Percentiles rank a stretch among this genome's conserved stretches.
Evolutionary conservation across 2,888 invertebrate genomes (phyloP).

Genomic region (Lasioglossum pauxillum): DNA sequence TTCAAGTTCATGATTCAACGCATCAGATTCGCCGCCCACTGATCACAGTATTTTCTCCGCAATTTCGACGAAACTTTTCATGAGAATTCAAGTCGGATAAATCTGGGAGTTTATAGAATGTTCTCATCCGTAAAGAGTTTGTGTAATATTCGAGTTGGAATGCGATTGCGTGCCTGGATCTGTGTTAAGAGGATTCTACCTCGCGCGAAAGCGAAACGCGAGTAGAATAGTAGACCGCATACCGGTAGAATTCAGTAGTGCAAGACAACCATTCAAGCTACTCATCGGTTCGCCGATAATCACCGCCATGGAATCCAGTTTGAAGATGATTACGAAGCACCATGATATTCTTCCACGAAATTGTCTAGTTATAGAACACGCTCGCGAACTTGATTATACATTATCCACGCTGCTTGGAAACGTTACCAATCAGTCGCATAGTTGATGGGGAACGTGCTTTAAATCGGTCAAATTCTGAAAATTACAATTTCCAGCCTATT

Average conservation of each 20-base stretch:
- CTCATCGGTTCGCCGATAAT: neutral
- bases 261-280: constrained; percentile 43
- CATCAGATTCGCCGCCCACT: too few relatives aligned
- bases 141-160: neutral
- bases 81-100: too few relatives aligned
- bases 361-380: neutral
- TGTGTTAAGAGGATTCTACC: neutral
- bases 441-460: neutral
- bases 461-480: too few relatives aligned
- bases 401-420: neutral
- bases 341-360: neutral
- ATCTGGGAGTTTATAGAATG: too few relatives aligned
- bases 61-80: too few relatives aligned
- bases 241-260: constrained; percentile 54
- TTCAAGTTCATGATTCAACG: too few relatives aligned
- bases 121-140: neutral
- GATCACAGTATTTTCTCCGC: too few relatives aligned
- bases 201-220: neutral
- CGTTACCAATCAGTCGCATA: neutral
- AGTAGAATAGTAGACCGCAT: neutral
- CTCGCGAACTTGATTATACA: neutral
- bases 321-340: neutral
- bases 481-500: too few relatives aligned
- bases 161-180: neutral
- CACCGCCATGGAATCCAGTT: constrained; percentile 12